Conservation (phyloP, 37 sponge, comb jelly and placozoan species). For the Bolinopsis microptera region DNA sequence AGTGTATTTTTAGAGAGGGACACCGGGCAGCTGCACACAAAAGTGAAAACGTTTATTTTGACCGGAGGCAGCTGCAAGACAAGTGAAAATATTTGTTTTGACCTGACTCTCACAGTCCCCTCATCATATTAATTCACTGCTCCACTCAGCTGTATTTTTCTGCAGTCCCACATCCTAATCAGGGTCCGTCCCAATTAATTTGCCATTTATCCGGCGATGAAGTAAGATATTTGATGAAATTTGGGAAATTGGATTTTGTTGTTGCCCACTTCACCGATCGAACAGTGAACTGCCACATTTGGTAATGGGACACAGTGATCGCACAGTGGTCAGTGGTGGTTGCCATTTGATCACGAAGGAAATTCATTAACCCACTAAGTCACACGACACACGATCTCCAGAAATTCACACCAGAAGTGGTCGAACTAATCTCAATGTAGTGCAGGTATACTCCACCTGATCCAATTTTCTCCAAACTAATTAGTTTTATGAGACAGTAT, state of each 20-base stretch:
- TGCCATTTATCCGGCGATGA: background rate
- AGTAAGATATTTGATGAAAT: background rate
- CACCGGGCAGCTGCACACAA: background rate
- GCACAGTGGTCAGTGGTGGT: background rate
- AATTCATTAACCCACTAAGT: background rate
- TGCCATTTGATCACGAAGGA: background rate
- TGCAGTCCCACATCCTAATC: background rate
- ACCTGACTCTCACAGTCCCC: background rate
- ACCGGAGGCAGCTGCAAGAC: background rate
- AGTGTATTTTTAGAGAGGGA: too few species aligned
- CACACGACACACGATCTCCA: background rate
- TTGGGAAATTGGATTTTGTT: background rate
- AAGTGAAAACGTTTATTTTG: background rate
- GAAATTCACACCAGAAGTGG: background rate
- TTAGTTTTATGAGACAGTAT: background rate
- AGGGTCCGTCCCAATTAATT: slow-evolving; percentile 3
- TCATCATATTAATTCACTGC: background rate
- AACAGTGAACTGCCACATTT: background rate
- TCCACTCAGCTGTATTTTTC: background rate
- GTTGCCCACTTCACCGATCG: background rate
- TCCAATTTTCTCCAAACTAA: background rate
- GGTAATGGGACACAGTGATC: too few species aligned
- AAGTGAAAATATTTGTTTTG: background rate
- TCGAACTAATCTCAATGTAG: background rate
- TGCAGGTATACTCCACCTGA: background rate